Evolutionary conservation across 37 sponge, comb jelly and placozoan species (phyloP).

Genomic region (Dysidea cf. avara): DNA sequence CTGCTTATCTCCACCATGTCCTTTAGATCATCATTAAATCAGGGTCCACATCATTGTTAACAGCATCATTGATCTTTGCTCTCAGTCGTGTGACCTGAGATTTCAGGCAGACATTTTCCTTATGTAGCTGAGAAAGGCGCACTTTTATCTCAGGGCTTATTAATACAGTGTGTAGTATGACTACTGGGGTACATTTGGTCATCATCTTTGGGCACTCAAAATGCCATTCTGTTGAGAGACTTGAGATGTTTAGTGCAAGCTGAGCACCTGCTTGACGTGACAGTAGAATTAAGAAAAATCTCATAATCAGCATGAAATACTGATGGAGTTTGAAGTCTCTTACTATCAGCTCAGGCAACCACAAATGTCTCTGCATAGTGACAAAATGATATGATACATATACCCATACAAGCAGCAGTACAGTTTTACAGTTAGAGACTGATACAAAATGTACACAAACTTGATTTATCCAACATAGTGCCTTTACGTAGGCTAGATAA

Average conservation of each 20-base stretch:
- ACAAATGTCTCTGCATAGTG: no score
- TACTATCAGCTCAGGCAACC: no score
- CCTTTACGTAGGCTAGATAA: no score
- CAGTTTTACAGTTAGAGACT: no score
- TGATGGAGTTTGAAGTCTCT: no score
- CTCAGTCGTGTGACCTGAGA: not conserved
- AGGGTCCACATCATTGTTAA: not conserved
- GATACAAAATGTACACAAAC: no score
- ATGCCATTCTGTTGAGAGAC: conserved; percentile 1
- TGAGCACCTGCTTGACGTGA: not conserved
- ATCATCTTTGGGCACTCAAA: not conserved
- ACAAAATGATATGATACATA: no score
- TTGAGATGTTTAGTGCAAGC: conserved; percentile 4
- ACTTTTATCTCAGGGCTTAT: not conserved
- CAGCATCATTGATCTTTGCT: not conserved
- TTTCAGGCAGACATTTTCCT: not conserved
- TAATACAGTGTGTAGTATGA: not conserved
- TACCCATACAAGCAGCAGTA: no score
- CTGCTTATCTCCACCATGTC: no score
- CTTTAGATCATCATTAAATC: conserved; percentile 5
- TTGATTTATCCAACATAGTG: no score
- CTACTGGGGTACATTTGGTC: not conserved
- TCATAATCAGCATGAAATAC: no score
- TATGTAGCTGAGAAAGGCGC: not conserved
- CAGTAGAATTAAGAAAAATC: no score